phyloP scores from a whole-genome alignment of 2,888 invertebrate species.

The Tenthredo mesomela region DNA sequence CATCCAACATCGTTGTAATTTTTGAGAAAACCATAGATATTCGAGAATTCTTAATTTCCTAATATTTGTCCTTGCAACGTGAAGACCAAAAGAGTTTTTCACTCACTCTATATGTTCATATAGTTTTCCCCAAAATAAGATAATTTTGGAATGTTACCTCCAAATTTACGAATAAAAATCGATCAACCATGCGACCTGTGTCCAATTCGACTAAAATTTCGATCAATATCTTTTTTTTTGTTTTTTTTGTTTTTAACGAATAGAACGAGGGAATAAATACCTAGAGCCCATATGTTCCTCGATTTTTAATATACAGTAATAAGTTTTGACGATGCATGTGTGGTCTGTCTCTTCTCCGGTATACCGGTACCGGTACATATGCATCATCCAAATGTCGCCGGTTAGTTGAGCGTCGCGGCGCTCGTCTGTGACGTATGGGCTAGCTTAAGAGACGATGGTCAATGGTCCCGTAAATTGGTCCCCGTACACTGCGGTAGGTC shows the following conservation, averaged over 20 bases:
- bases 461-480: conserved; percentile 50
- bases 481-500: conserved; percentile 46
- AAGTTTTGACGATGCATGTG: neutral
- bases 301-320: neutral
- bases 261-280: neutral
- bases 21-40: no score
- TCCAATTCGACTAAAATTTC: no score
- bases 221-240: no score
- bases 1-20: no score
- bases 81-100: no score
- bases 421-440: conserved; percentile 38
- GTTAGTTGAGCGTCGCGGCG: conserved; percentile 46
- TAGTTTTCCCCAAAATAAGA: no score
- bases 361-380: conserved; percentile 3
- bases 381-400: conserved; percentile 47
- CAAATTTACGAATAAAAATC: neutral
- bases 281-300: neutral
- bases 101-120: no score
- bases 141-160: no score
- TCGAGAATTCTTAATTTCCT: no score
- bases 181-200: neutral
- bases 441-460: conserved; percentile 42
- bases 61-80: no score
- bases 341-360: neutral
- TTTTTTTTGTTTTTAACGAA: neutral